Percentiles rank a stretch among this genome's conserved stretches.
Conservation (phyloP, 2,797 vertebrate species). For the Gymnoscopelus microlampas region DNA sequence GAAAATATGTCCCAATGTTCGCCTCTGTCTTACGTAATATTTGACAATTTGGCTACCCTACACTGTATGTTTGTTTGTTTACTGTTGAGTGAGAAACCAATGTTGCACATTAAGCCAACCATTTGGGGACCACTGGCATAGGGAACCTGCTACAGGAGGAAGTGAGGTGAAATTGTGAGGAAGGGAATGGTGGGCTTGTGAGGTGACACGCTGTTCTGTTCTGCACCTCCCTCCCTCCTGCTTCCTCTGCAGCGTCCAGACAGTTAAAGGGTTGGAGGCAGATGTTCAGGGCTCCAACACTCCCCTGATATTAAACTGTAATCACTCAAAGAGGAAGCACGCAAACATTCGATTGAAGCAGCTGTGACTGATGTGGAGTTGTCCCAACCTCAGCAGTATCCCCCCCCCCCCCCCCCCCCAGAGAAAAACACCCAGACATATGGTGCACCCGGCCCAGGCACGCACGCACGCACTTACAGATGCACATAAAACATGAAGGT, state of each 20-base stretch:
- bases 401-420: conserved; percentile 45
- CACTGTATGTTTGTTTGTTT: too few species aligned
- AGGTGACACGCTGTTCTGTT: not conserved
- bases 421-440: conserved; percentile 46
- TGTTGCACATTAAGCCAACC: too few species aligned
- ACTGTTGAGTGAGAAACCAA: too few species aligned
- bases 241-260: conserved; percentile 12
- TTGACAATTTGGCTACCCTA: too few species aligned
- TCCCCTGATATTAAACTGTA: conserved; percentile 47
- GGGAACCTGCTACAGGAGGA: too few species aligned
- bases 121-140: too few species aligned
- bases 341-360: conserved; percentile 53
- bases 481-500: conserved; percentile 50
- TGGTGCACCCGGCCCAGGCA: conserved; percentile 15
- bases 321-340: conserved; percentile 52
- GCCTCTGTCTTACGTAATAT: too few species aligned
- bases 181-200: not conserved
- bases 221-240: conserved; percentile 2
- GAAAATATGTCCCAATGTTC: too few species aligned
- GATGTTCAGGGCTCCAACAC: conserved; percentile 26
- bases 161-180: too few species aligned
- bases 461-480: conserved; percentile 1
- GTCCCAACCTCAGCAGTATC: conserved; percentile 33
- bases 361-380: conserved; percentile 47
- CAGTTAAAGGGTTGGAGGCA: conserved; percentile 18